These are phyloP conservation scores for Enteromius fasciolatus DNA, from an alignment of 2,797 vertebrate species.

Conservation along the genomic window DNA sequence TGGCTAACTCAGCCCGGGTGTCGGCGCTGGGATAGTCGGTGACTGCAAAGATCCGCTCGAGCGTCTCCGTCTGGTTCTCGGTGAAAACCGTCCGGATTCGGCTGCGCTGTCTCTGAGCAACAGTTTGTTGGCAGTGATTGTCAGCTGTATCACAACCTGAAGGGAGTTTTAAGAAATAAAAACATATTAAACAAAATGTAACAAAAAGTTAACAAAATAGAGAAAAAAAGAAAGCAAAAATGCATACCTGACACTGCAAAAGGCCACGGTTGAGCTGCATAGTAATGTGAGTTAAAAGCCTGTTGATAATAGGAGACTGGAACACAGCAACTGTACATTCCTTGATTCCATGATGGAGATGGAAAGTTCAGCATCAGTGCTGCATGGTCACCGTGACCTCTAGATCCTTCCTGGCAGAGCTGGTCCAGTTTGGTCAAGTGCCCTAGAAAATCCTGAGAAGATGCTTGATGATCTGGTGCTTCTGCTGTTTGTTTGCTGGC, in stretches of 20 bases:
- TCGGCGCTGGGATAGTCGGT: constrained; percentile 71
- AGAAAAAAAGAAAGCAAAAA: not conserved
- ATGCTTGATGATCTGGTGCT: constrained; percentile 25
- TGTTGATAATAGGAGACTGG: constrained; percentile 47
- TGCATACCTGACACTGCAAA: constrained; percentile 58
- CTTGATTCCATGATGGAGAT: constrained; percentile 18
- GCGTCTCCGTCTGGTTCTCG: constrained; percentile 66
- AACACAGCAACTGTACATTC: constrained; percentile 53
- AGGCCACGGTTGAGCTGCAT: constrained; percentile 37
- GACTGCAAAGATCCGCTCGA: constrained; percentile 72
- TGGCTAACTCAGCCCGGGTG: constrained; percentile 67
- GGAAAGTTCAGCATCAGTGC: constrained; percentile 32
- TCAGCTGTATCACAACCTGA: constrained; percentile 48
- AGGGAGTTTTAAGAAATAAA: constrained; percentile 23
- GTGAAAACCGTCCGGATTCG: constrained; percentile 77
- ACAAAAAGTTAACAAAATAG: not conserved
- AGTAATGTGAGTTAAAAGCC: constrained; percentile 33
- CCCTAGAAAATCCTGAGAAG: constrained; percentile 22
- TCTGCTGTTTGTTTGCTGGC: constrained; percentile 20
- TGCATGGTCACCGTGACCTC: constrained; percentile 9
- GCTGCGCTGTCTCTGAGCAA: constrained; percentile 55
- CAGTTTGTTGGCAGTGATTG: not conserved
- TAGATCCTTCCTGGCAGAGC: constrained; percentile 7
- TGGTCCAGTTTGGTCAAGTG: constrained; percentile 14
- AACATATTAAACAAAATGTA: not conserved